Conservation (phyloP, 2,797 vertebrate genomes). For the Megaceryle alcyon region DNA sequence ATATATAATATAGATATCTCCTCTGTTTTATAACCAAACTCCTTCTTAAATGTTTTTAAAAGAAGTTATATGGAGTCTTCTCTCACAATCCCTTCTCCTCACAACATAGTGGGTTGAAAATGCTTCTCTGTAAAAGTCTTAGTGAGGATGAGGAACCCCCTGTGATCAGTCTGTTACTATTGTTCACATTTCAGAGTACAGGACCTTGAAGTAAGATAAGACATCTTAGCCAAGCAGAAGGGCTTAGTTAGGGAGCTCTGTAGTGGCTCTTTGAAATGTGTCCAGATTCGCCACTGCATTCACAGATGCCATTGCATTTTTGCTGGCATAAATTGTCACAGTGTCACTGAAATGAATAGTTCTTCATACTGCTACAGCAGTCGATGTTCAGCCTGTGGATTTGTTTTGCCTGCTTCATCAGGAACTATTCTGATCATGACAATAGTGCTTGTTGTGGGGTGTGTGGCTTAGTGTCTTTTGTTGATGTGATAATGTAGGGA, state of each 20-base stretch:
- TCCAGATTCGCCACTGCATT: neutral
- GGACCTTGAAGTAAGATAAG: neutral
- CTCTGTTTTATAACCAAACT: neutral
- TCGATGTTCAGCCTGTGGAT: neutral
- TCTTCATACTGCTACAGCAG: neutral
- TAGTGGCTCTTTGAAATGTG: neutral
- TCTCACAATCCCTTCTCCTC: neutral
- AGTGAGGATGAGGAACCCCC: neutral
- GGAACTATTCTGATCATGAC: neutral
- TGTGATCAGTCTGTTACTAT: neutral
- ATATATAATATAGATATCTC: too few species aligned
- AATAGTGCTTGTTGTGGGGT: too few species aligned
- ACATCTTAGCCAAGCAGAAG: neutral
- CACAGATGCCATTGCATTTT: neutral
- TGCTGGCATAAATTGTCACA: neutral
- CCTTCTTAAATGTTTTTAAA: neutral
- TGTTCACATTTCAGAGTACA: neutral
- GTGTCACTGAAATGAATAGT: neutral
- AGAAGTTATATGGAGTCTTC: neutral
- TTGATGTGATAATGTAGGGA: neutral
- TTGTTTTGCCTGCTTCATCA: neutral
- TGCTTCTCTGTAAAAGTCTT: neutral
- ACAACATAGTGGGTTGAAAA: neutral
- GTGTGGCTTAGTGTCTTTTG: neutral
- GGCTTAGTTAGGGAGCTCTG: neutral